Conservation (phyloP, 64 coral and sea anemone genomes). For the Trachythela sp. region DNA sequence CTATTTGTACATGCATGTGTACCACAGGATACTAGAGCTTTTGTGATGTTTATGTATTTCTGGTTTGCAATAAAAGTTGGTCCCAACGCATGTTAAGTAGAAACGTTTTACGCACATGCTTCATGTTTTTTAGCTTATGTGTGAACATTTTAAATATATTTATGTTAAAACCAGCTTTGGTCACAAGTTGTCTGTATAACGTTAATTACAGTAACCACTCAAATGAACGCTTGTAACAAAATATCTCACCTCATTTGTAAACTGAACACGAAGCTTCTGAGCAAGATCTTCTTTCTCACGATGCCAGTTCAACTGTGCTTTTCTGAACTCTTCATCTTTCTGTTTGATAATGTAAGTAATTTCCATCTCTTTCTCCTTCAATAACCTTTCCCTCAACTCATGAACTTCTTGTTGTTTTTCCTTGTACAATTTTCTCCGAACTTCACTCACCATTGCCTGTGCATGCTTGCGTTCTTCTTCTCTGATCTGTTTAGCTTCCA, state of each 20-base stretch:
- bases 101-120: no score
- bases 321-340: conserved; percentile 79
- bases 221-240: no score
- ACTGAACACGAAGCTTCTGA: conserved; percentile 61
- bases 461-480: conserved; percentile 79
- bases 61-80: no score
- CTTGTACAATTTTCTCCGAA: conserved; percentile 75
- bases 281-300: conserved; percentile 85
- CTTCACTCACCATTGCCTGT: conserved; percentile 51
- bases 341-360: conserved; percentile 69
- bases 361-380: conserved; percentile 93
- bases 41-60: no score
- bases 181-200: no score
- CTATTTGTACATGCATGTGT: no score
- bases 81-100: no score
- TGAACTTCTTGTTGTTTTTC: conserved; percentile 75
- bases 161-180: no score
- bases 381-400: conserved; percentile 67
- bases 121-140: no score
- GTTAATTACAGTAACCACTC: no score
- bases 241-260: conserved; percentile 54
- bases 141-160: no score
- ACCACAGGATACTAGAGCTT: no score
- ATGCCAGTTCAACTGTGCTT: conserved; percentile 64
- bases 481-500: conserved; percentile 63